phyloP scores from a whole-genome alignment of 2,797 vertebrate genomes.

The Bradypus variegatus region DNA sequence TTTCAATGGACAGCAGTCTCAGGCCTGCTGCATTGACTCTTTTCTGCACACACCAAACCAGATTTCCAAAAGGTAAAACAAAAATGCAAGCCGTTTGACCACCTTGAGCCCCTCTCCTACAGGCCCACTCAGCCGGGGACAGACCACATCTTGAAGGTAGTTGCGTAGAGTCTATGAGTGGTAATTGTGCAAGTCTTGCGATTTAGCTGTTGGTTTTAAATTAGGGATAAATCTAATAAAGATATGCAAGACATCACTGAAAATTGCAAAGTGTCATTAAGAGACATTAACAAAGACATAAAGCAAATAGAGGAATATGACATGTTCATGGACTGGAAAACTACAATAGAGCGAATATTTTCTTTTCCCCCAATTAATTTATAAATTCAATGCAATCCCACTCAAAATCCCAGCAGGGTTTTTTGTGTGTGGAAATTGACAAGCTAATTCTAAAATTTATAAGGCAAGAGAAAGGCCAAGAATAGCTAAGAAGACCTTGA shows the following conservation, averaged over 20 bases:
- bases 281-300: neutral
- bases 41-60: neutral
- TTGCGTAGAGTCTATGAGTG: neutral
- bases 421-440: neutral
- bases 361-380: neutral
- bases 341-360: neutral
- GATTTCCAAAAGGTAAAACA: neutral
- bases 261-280: neutral
- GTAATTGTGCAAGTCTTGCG: neutral
- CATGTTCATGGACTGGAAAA: neutral
- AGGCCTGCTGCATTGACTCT: neutral
- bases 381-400: neutral
- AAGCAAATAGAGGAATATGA: neutral
- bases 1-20: neutral
- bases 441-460: neutral
- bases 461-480: neutral
- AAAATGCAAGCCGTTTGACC: neutral
- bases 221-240: neutral
- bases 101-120: neutral
- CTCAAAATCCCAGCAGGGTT: neutral
- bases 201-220: neutral
- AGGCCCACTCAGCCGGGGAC: neutral
- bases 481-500: neutral
- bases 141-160: neutral
- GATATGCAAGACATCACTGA: neutral